Conservation (phyloP, 2,888 invertebrate genomes). For the Eupithecia centaureata region DNA sequence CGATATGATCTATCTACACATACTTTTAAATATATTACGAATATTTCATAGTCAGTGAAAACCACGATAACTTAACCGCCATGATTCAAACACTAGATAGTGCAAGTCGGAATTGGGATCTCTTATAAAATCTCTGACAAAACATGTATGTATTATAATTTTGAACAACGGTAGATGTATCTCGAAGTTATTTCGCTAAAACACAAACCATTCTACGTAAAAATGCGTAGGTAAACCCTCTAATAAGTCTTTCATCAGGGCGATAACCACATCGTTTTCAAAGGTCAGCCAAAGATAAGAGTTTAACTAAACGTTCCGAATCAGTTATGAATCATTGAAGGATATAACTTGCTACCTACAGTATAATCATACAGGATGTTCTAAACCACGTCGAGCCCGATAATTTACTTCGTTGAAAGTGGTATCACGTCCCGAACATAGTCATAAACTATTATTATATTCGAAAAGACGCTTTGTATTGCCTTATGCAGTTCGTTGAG, state of each 20-base stretch:
- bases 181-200: too few species aligned
- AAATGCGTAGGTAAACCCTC: not conserved
- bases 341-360: conserved; percentile 9
- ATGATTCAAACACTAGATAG: too few species aligned
- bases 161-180: too few species aligned
- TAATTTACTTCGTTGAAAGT: conserved; percentile 28
- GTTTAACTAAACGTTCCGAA: not conserved
- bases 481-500: conserved; percentile 24
- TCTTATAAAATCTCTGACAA: too few species aligned
- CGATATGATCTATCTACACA: not conserved
- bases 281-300: not conserved
- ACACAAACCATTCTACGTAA: not conserved
- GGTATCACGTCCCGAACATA: conserved; percentile 29
- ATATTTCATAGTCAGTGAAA: too few species aligned
- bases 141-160: too few species aligned
- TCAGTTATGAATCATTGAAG: conserved; percentile 3
- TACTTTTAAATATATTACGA: not conserved
- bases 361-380: conserved; percentile 20
- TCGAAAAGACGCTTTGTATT: conserved; percentile 15
- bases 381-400: conserved; percentile 19
- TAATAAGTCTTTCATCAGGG: not conserved
- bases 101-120: too few species aligned
- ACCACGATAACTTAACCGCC: too few species aligned
- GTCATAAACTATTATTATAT: conserved; percentile 26
- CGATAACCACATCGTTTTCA: not conserved